Evolutionary conservation across 1,140 invertebrate species (phyloP).

Genomic region (Gerris buenoi): DNA sequence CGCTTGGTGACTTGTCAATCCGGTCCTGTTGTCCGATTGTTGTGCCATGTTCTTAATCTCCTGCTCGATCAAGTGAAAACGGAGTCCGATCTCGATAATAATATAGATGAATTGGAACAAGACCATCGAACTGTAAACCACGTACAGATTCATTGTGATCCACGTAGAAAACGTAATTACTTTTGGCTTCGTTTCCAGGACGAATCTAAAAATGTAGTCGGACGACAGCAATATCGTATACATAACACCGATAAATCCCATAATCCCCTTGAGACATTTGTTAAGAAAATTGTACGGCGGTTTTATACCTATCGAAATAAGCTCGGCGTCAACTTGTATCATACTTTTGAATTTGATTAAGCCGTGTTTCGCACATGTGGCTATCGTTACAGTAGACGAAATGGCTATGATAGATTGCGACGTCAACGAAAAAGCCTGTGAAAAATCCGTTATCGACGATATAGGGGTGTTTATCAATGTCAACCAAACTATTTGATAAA

Average conservation of each 20-base stretch:
- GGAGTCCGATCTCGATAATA: slow-evolving; percentile 8
- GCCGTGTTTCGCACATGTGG: not conserved
- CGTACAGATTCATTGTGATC: not conserved
- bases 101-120: not conserved
- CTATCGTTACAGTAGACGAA: not conserved
- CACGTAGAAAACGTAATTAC: not conserved
- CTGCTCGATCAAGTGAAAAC: slow-evolving; percentile 5
- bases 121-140: not conserved
- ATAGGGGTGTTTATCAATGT: not conserved
- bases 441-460: not conserved
- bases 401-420: not conserved
- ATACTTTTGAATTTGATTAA: not conserved
- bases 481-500: not conserved
- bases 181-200: not conserved
- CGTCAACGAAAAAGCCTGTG: not conserved
- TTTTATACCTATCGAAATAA: not conserved
- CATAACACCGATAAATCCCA: not conserved
- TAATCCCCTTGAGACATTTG: not conserved
- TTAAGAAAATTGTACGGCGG: not conserved
- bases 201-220: not conserved
- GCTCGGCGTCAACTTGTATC: not conserved
- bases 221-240: not conserved
- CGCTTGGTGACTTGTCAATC: slow-evolving; percentile 4
- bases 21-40: not conserved
- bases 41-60: not conserved